phyloP scores from a whole-genome alignment of 53 echinoderm and acorn worm species.

The Patiria pectinifera region DNA sequence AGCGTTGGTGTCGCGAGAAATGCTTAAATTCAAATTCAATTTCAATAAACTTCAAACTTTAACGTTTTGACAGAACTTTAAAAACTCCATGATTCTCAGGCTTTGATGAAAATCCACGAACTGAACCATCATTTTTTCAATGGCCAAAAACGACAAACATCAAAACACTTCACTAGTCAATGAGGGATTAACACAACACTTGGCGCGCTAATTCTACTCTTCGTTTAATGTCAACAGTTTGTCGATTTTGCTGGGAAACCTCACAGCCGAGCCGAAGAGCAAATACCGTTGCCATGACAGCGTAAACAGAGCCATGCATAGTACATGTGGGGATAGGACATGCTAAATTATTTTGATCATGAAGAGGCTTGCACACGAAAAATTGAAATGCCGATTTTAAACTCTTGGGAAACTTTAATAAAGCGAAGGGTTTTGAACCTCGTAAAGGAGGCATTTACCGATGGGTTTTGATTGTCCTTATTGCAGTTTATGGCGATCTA shows the following conservation, averaged over 20 bases:
- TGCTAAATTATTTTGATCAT: not conserved
- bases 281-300: slow-evolving; percentile 13
- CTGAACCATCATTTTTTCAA: not conserved
- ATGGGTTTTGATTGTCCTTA: no score
- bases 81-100: not conserved
- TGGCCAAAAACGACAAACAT: not conserved
- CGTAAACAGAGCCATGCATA: not conserved
- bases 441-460: no score
- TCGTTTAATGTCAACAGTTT: slow-evolving; percentile 27
- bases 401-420: no score
- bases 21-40: no score
- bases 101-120: not conserved
- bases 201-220: not conserved
- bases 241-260: slow-evolving; percentile 7
- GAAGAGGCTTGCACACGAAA: not conserved
- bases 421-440: no score
- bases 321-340: not conserved
- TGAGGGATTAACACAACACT: not conserved
- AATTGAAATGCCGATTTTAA: no score
- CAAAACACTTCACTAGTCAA: not conserved
- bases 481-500: no score
- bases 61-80: not conserved
- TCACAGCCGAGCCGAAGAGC: not conserved
- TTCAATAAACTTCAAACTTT: not conserved
- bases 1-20: no score